These are phyloP conservation scores for Heteronetta atricapilla DNA, from an alignment of 2,113 vertebrate species.

Conservation along the genomic window DNA sequence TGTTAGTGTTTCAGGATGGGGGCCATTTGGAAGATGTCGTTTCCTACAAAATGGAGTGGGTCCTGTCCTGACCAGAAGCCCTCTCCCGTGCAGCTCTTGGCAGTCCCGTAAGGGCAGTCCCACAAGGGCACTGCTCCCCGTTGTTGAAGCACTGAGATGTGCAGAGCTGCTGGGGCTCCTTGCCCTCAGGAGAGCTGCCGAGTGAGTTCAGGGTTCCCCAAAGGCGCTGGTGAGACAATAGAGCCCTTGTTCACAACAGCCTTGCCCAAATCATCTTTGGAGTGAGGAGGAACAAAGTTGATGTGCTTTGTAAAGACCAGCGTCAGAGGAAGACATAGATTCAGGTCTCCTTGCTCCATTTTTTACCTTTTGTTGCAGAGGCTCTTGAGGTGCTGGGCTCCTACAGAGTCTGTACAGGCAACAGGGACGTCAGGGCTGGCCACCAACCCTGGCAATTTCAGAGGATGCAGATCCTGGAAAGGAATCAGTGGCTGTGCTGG, in stretches of 20 bases:
- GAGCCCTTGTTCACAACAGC: neutral
- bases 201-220: neutral
- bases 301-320: neutral
- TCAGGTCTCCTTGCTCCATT: fast-evolving
- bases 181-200: neutral
- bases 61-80: neutral
- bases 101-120: neutral
- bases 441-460: neutral
- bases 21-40: neutral
- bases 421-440: neutral
- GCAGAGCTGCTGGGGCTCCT: neutral
- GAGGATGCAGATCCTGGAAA: neutral
- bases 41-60: neutral
- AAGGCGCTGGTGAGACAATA: neutral
- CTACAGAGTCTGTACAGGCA: neutral
- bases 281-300: neutral
- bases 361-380: neutral
- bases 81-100: neutral
- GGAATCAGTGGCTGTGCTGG: neutral
- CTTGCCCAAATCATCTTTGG: neutral
- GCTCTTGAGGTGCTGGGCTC: neutral
- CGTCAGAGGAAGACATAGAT: neutral
- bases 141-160: neutral
- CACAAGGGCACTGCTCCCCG: neutral
- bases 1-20: neutral